Base-by-base conservation (phyloP, 2,113 vertebrate genomes). In the Laterallus jamaicensis region DNA sequence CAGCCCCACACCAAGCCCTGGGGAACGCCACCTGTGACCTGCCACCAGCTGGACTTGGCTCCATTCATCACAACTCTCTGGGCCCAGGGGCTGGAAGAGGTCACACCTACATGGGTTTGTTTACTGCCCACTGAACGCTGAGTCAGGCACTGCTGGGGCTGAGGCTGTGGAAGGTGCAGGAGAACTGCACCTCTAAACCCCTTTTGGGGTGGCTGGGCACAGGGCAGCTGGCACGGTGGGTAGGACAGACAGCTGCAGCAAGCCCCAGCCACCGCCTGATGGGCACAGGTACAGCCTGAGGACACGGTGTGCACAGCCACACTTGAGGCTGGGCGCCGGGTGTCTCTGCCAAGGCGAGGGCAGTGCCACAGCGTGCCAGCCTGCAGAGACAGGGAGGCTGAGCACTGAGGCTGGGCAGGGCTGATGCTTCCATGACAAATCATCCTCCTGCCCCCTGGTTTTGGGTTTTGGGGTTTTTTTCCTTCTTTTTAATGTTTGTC, bases 321-420 rank as follows among this genome's bases (percentile, higher is more conserved):
- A 8, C 1, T 28, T 31, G 39, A 2, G 5, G 2, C 58, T 11
- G 67, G 71, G 20, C 40, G n/a, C 32, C 0, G 1, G 60, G 82
- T 35, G 19, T 56, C 86, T 56, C 1, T 0, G 73, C 91, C 12
- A 9, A 3, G 4, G 25, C 2, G 7, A 17, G 15, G n/a, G 37
- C 52, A 60, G 67, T 16, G 4, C 35, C 75, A 25, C 37, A 3
- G 68, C 78, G 64, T 10, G 1, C 16, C 6, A 22, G n/a, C 67
- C n/a, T 7, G n/a, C 44, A 37, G 56, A 21, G n/a, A 31, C 59
- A 54, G 26, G 29, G 49, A 22, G 49, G 21, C 20, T 49, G 49
- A 22, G 20, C 10, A 4, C 49, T 20, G 20, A 15, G 49, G 49
- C 49, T 10, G 9, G 10, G 20, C 49, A 22, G 49, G 49, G 49